Percentiles rank a stretch among this genome's conserved stretches.
These are phyloP conservation scores for Marasmarcha lunaedactyla DNA, from an alignment of 2,888 invertebrate species.

Conservation along the genomic window DNA sequence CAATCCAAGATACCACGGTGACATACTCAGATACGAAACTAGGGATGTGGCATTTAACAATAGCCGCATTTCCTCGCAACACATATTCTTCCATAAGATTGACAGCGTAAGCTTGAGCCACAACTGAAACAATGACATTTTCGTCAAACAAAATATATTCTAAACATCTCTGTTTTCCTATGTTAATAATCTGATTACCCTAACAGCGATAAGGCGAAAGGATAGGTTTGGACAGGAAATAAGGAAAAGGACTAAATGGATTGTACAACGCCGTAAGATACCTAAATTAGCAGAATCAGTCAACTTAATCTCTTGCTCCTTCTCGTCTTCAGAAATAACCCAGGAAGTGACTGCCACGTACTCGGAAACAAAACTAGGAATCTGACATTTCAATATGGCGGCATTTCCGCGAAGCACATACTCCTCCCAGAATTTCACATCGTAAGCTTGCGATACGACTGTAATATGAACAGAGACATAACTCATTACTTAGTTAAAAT, in stretches of 20 bases:
- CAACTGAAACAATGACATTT: conserved; percentile 76
- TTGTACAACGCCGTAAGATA: conserved; percentile 19
- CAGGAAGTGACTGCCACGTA: conserved; percentile 88
- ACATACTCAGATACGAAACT: conserved; percentile 94
- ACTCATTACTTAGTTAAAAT: not conserved
- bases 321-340: conserved; percentile 81
- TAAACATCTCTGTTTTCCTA: not conserved
- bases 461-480: conserved; percentile 32
- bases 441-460: conserved; percentile 92
- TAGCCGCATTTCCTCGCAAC: conserved; percentile 89
- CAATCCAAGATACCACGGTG: conserved; percentile 86
- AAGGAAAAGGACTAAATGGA: conserved; percentile 5
- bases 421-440: conserved; percentile 93
- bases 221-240: conserved; percentile 1
- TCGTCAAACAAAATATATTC: not conserved
- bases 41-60: conserved; percentile 93
- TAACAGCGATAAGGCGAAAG: not conserved
- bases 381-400: conserved; percentile 91
- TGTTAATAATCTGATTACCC: not conserved
- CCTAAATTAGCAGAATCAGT: conserved; percentile 43
- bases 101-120: conserved; percentile 89
- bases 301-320: conserved; percentile 50
- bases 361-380: conserved; percentile 93
- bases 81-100: conserved; percentile 95
- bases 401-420: conserved; percentile 91